These are phyloP conservation scores for Beaufortia kweichowensis DNA, from an alignment of 2,113 vertebrate genomes.

Conservation along the genomic window DNA sequence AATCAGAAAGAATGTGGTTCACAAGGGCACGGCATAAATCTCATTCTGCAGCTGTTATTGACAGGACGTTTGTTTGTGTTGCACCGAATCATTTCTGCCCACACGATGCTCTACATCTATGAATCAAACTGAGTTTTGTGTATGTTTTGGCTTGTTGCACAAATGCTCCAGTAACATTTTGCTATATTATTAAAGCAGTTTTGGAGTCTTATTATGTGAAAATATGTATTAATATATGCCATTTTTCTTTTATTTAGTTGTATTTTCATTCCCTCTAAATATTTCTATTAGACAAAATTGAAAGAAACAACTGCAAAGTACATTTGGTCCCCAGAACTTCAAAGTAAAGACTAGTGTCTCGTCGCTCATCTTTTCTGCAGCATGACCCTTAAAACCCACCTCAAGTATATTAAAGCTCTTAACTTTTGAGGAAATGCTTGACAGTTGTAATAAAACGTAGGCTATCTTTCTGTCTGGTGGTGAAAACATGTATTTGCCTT, in stretches of 20 bases:
- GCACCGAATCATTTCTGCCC: constrained; percentile 30
- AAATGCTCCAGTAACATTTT: not conserved
- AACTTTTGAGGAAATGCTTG: constrained; percentile 2
- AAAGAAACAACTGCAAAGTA: no score
- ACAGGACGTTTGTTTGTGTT: constrained; percentile 45
- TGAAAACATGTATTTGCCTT: constrained; percentile 17
- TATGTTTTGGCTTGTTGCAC: not conserved
- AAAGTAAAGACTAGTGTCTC: no score
- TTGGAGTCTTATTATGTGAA: not conserved
- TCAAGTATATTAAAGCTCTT: not conserved
- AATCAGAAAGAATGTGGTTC: constrained; percentile 6
- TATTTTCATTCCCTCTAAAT: no score
- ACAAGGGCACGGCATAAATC: constrained; percentile 44
- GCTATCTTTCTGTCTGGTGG: constrained; percentile 26
- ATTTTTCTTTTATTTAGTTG: no score
- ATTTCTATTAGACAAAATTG: no score
- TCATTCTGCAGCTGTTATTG: constrained; percentile 12
- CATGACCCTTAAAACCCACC: no score
- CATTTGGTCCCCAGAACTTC: no score
- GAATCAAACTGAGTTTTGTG: not conserved
- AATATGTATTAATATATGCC: not conserved
- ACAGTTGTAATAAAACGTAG: not conserved
- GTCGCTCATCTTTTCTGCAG: no score
- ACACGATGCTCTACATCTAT: constrained; percentile 27
- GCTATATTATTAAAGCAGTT: not conserved